phyloP scores from a whole-genome alignment of 2,888 invertebrate species.

The Mythimna vitellina region DNA sequence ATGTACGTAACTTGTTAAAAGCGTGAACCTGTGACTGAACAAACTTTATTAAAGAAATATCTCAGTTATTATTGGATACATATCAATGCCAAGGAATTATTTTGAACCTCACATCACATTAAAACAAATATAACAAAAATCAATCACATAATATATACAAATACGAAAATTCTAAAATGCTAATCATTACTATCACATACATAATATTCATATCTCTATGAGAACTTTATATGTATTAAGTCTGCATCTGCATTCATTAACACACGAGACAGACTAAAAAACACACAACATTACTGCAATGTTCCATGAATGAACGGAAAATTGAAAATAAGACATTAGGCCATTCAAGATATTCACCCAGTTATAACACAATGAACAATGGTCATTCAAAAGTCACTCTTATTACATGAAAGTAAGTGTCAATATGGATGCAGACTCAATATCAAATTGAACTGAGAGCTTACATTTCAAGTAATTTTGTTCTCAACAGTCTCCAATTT shows the following conservation, averaged over 20 bases:
- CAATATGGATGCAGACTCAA: constrained; percentile 57
- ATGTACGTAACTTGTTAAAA: not conserved
- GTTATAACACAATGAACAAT: constrained; percentile 25
- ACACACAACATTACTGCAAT: constrained; percentile 35
- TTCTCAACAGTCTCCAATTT: constrained; percentile 67
- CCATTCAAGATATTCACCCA: constrained; percentile 36
- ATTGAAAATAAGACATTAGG: constrained; percentile 30
- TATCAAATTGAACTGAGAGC: constrained; percentile 54
- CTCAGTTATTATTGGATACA: constrained; percentile 37
- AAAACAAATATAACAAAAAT: constrained; percentile 58
- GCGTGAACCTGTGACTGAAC: not conserved
- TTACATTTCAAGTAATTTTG: constrained; percentile 54
- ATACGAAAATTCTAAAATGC: constrained; percentile 65
- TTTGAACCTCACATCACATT: constrained; percentile 37
- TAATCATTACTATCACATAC: constrained; percentile 77
- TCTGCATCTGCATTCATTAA: constrained; percentile 66
- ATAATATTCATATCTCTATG: constrained; percentile 71
- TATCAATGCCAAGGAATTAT: constrained; percentile 47
- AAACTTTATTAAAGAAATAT: constrained; percentile 11
- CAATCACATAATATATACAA: constrained; percentile 68
- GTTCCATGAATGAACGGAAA: constrained; percentile 33
- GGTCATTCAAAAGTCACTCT: constrained; percentile 17
- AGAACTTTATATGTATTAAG: constrained; percentile 67
- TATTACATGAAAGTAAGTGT: constrained; percentile 13
- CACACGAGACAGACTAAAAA: constrained; percentile 47